Conservation (phyloP, 2,113 vertebrate genomes). For the Clinocottus analis region DNA sequence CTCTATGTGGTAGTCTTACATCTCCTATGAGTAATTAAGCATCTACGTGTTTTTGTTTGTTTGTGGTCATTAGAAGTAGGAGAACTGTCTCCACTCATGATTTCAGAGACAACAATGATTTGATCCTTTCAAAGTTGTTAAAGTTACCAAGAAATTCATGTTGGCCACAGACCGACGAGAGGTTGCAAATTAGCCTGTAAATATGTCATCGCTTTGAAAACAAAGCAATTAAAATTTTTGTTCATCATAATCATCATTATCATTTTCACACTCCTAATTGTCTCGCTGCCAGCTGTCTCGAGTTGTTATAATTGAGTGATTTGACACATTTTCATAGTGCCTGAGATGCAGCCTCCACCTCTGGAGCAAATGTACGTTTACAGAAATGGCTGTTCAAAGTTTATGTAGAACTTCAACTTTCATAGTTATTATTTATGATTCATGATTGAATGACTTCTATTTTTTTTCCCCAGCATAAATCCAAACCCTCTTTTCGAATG, state of each 20-base stretch:
- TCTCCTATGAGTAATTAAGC: neutral
- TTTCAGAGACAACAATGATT: neutral
- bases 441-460: conserved; percentile 19
- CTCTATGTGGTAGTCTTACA: neutral
- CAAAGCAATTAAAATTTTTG: conserved; percentile 78
- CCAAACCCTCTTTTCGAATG: conserved; percentile 12
- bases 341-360: conserved; percentile 70
- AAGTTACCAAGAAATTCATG: neutral
- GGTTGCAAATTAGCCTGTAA: conserved; percentile 35
- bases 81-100: neutral
- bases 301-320: conserved; percentile 84
- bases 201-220: conserved; percentile 74
- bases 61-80: neutral
- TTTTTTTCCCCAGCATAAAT: conserved; percentile 30
- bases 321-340: conserved; percentile 79
- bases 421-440: conserved; percentile 28
- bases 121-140: neutral
- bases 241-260: conserved; percentile 86
- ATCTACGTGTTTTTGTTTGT: neutral
- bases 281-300: conserved; percentile 84
- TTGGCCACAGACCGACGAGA: conserved; percentile 14
- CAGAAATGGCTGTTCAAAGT: conserved; percentile 55
- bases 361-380: conserved; percentile 58
- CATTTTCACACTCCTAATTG: conserved; percentile 83
- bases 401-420: conserved; percentile 36